Percentiles rank a stretch among this genome's conserved stretches.
These are phyloP conservation scores for Euwallacea fornicatus DNA, from an alignment of 1,140 invertebrate species.

Conservation along the genomic window DNA sequence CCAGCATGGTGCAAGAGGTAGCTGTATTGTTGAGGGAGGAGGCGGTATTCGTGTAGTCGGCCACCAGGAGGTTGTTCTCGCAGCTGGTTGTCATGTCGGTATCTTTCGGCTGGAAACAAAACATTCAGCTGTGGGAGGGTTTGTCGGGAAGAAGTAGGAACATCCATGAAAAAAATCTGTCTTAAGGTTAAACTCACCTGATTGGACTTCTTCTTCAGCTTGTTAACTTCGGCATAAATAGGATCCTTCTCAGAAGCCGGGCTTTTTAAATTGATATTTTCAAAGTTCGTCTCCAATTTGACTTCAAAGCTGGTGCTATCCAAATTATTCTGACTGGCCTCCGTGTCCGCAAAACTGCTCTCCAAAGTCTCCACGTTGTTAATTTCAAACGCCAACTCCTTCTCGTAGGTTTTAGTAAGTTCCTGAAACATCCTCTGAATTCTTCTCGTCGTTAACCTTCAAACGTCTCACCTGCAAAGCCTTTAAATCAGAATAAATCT, in stretches of 20 bases:
- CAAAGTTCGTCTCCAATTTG: conserved; percentile 41
- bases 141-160: neutral
- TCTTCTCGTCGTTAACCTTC: conserved; percentile 11
- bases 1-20: conserved; percentile 35
- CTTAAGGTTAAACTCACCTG: conserved; percentile 15
- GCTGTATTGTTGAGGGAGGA: conserved; percentile 38
- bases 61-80: conserved; percentile 37
- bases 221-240: conserved; percentile 51
- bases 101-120: conserved; percentile 13
- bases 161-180: neutral
- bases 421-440: conserved; percentile 20
- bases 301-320: conserved; percentile 38
- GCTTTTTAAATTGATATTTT: conserved; percentile 45
- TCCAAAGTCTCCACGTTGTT: conserved; percentile 44
- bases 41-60: conserved; percentile 28
- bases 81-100: conserved; percentile 37
- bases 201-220: conserved; percentile 36
- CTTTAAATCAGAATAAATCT: conserved; percentile 51
- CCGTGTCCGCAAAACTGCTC: conserved; percentile 47
- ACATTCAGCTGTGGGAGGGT: neutral
- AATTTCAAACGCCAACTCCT: conserved; percentile 40
- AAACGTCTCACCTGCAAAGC: conserved; percentile 39
- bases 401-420: conserved; percentile 44
- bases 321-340: conserved; percentile 46
- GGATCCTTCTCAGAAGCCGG: conserved; percentile 45